Conservation (phyloP, 2,113 vertebrate species). For the Callipepla californica region DNA sequence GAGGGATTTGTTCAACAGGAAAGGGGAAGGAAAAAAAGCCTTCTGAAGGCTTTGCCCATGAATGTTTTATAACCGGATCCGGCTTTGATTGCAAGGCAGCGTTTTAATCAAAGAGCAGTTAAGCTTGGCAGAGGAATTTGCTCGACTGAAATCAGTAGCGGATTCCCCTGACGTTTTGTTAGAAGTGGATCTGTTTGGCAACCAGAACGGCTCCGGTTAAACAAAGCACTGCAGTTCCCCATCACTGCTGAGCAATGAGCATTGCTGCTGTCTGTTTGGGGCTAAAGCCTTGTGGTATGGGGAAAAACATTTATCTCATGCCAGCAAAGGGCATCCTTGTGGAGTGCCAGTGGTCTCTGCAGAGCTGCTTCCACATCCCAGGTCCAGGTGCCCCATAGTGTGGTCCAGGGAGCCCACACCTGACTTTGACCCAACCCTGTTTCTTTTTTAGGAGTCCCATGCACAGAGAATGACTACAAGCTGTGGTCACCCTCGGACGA, state of each 20-base stretch:
- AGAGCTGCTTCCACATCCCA: fast-evolving
- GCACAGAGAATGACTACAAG: conserved; percentile 95
- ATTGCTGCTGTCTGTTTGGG: not conserved
- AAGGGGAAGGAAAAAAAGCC: not conserved
- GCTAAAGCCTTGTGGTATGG: fast-evolving
- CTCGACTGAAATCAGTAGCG: conserved; percentile 41
- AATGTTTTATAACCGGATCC: conserved; percentile 64
- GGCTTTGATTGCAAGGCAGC: conserved; percentile 56
- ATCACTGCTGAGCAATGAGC: not conserved
- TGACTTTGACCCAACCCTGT: not conserved
- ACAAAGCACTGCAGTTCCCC: not conserved
- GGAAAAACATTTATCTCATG: fast-evolving
- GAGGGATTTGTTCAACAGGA: not conserved
- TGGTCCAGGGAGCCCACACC: too few relatives aligned
- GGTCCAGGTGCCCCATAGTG: not conserved
- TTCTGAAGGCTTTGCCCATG: conserved; percentile 52
- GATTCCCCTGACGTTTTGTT: conserved; percentile 19
- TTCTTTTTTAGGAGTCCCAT: conserved; percentile 87
- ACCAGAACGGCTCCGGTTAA: conserved; percentile 20
- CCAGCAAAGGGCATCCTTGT: not conserved
- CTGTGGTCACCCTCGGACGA: conserved; percentile 96
- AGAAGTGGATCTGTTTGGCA: conserved; percentile 34
- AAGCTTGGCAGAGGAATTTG: conserved; percentile 57
- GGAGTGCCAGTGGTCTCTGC: not conserved
- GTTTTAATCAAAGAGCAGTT: conserved; percentile 66